Percentiles rank a stretch among this genome's conserved stretches.
Conservation (phyloP, 1,140 invertebrate genomes). For the Eurytemora carolleeae region DNA sequence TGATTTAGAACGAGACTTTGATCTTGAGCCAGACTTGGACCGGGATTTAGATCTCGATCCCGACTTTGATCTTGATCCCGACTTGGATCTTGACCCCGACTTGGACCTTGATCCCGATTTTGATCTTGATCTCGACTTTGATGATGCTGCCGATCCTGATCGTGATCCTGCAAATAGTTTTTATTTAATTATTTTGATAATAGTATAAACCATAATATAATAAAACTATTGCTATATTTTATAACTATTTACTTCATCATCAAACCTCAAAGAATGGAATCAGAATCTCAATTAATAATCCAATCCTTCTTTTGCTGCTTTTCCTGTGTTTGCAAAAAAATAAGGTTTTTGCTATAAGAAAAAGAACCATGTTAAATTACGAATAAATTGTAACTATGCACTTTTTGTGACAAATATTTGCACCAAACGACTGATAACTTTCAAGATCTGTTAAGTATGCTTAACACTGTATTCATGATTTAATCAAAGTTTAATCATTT, state of each 20-base stretch:
- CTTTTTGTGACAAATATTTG: too few species aligned
- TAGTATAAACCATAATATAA: too few species aligned
- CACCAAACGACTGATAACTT: too few species aligned
- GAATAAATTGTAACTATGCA: too few species aligned
- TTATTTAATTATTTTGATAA: too few species aligned
- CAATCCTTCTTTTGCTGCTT: slow-evolving; percentile 24
- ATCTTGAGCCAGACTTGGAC: slow-evolving; percentile 28
- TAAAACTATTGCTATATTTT: slow-evolving; percentile 23
- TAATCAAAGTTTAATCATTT: too few species aligned
- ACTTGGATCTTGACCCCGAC: slow-evolving; percentile 21
- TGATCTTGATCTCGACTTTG: slow-evolving; percentile 24
- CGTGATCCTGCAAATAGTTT: too few species aligned
- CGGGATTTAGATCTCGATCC: slow-evolving; percentile 22
- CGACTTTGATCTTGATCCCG: slow-evolving; percentile 20
- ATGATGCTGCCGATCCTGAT: slow-evolving; percentile 25
- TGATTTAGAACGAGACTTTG: slow-evolving; percentile 27
- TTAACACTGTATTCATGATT: too few species aligned
- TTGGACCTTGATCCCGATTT: slow-evolving; percentile 19
- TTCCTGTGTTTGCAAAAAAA: slow-evolving; percentile 14
- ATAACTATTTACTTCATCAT: slow-evolving; percentile 24
- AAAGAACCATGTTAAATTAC: too few species aligned
- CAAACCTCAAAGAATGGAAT: slow-evolving; percentile 24
- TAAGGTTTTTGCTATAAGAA: too few species aligned
- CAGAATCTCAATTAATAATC: slow-evolving; percentile 24
- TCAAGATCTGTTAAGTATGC: too few species aligned